These are phyloP conservation scores for Festucalex cinctus DNA, from an alignment of 2,113 vertebrate species.

Conservation along the genomic window DNA sequence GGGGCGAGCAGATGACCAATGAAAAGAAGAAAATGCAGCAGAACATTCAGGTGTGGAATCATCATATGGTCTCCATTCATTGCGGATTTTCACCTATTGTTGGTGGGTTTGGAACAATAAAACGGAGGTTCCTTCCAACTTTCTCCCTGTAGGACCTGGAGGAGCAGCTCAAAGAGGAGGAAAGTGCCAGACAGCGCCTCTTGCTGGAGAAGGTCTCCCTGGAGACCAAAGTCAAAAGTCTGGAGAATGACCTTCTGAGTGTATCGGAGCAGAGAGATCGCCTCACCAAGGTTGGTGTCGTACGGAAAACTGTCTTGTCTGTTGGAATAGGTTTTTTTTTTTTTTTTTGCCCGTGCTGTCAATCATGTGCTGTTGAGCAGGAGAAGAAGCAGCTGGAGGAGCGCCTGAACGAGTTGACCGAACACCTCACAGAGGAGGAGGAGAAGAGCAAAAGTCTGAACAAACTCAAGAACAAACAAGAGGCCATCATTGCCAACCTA, in stretches of 20 bases:
- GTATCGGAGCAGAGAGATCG: slow-evolving; percentile 82
- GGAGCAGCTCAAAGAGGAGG: slow-evolving; percentile 88
- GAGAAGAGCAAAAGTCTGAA: slow-evolving; percentile 87
- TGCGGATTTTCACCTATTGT: background rate
- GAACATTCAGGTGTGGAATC: slow-evolving; percentile 72
- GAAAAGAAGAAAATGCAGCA: slow-evolving; percentile 82
- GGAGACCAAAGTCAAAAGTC: slow-evolving; percentile 84
- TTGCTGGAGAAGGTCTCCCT: slow-evolving; percentile 85
- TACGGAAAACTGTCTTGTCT: background rate
- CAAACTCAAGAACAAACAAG: slow-evolving; percentile 87
- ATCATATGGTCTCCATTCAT: no score
- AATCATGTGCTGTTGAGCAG: slow-evolving; percentile 50
- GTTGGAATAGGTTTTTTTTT: background rate
- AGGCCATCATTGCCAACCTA: slow-evolving; percentile 82
- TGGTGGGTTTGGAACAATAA: background rate
- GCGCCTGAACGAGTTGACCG: slow-evolving; percentile 79
- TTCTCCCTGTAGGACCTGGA: slow-evolving; percentile 79
- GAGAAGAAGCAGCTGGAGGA: slow-evolving; percentile 86
- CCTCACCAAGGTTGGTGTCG: slow-evolving; percentile 75
- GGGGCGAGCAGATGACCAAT: slow-evolving; percentile 69
- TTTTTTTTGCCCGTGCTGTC: background rate
- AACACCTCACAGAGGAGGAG: slow-evolving; percentile 84
- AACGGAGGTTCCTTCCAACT: background rate
- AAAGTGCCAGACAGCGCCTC: slow-evolving; percentile 83
- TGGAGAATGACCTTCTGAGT: slow-evolving; percentile 75